Conservation (phyloP, 53 echinoderm and acorn worm genomes). For the Paracentrotus lividus region DNA sequence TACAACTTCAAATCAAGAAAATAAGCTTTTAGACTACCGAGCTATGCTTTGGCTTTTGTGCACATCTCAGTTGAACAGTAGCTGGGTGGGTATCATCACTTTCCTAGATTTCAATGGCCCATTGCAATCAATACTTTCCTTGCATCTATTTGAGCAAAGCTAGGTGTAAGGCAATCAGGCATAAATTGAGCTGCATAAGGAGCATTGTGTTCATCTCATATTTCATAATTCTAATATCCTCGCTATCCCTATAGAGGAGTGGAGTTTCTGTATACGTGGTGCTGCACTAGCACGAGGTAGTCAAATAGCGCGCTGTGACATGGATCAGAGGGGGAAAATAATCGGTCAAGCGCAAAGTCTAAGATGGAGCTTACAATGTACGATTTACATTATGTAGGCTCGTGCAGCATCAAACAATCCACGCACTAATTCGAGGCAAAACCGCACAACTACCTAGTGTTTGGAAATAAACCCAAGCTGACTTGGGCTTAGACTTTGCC, state of each 20-base stretch:
- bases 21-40: neutral
- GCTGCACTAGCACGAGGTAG: too few relatives aligned
- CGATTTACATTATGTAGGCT: too few relatives aligned
- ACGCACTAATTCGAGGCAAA: too few relatives aligned
- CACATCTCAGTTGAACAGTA: neutral
- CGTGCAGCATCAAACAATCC: too few relatives aligned
- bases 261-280: neutral
- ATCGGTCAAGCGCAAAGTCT: too few relatives aligned
- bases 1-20: neutral
- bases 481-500: too few relatives aligned
- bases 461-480: too few relatives aligned
- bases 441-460: too few relatives aligned
- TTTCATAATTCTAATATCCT: conserved; percentile 6
- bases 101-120: neutral
- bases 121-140: conserved; percentile 29
- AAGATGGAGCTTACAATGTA: too few relatives aligned
- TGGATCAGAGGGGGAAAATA: too few relatives aligned
- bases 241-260: neutral
- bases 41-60: neutral
- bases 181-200: conserved; percentile 8
- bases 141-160: conserved; percentile 12
- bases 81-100: neutral
- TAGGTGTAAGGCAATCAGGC: conserved; percentile 25
- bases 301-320: too few relatives aligned
- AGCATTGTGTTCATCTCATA: conserved; percentile 12